Evolutionary conservation across 2,797 vertebrate genomes (phyloP).

Genomic region (Silurus lanzhouensis): DNA sequence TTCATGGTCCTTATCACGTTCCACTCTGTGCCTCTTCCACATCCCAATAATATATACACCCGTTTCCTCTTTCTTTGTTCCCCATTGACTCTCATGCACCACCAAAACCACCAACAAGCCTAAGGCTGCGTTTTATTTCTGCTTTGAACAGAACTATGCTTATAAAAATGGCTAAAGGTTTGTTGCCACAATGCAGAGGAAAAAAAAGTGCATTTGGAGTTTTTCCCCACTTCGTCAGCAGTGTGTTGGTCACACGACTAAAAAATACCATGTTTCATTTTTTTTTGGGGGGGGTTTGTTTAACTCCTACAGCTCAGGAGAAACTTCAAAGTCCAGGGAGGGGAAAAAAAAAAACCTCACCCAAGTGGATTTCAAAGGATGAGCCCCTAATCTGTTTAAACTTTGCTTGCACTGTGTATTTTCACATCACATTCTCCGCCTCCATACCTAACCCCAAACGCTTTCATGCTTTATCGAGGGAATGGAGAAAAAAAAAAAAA

Average conservation of each 20-base stretch:
- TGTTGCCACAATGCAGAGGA: slow-evolving; percentile 64
- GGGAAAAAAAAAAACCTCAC: slow-evolving; percentile 45
- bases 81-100: slow-evolving; percentile 48
- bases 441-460: slow-evolving; percentile 29
- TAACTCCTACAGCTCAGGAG: slow-evolving; percentile 50
- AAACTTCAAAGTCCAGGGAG: slow-evolving; percentile 68
- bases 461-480: slow-evolving; percentile 50
- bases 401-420: slow-evolving; percentile 73
- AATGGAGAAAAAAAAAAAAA: slow-evolving; percentile 8
- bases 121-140: slow-evolving; percentile 58
- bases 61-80: background rate
- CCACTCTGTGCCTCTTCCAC: slow-evolving; percentile 46
- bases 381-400: slow-evolving; percentile 77
- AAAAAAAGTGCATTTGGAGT: slow-evolving; percentile 52
- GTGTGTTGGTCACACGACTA: slow-evolving; percentile 59
- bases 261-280: slow-evolving; percentile 62
- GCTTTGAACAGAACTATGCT: slow-evolving; percentile 53
- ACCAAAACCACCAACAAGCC: slow-evolving; percentile 30
- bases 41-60: slow-evolving; percentile 35
- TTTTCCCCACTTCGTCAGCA: slow-evolving; percentile 69
- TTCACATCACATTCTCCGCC: slow-evolving; percentile 56
- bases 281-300: slow-evolving; percentile 53
- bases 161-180: slow-evolving; percentile 57
- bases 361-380: slow-evolving; percentile 73
- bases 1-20: slow-evolving; percentile 38